phyloP scores from a whole-genome alignment of 2,113 vertebrate genomes.

The Baryphthengus martii region DNA sequence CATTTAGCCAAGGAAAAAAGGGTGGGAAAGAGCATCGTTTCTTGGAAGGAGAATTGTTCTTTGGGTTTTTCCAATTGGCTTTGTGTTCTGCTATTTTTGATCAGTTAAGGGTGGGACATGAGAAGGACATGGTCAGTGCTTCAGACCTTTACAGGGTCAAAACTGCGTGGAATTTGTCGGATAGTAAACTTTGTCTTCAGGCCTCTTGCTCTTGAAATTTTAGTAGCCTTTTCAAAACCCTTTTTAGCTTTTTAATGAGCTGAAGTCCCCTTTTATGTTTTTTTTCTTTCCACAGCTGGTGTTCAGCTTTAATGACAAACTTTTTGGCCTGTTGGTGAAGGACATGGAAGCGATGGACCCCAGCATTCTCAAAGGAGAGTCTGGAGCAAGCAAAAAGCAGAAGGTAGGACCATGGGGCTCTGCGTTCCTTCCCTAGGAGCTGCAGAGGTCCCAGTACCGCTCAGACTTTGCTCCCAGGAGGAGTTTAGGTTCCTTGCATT shows the following conservation, averaged over 20 bases:
- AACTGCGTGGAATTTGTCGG: neutral
- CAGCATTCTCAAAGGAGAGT: constrained; percentile 87
- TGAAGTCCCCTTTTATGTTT: neutral
- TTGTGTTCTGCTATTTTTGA: neutral
- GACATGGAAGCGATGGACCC: constrained; percentile 95
- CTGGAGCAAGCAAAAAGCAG: constrained; percentile 77
- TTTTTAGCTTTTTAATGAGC: neutral
- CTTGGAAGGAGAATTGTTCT: neutral
- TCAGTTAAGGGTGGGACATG: neutral
- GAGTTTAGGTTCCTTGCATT: neutral
- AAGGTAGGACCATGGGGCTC: constrained; percentile 77
- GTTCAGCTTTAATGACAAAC: constrained; percentile 90
- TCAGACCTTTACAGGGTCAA: neutral
- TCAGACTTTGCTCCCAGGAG: neutral
- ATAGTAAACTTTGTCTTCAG: neutral
- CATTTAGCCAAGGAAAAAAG: neutral
- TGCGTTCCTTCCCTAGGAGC: fast-evolving
- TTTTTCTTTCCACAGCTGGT: constrained; percentile 78
- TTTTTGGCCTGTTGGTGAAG: constrained; percentile 88
- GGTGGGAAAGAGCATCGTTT: neutral
- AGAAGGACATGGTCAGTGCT: neutral
- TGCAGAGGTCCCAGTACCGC: neutral
- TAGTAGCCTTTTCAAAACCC: neutral
- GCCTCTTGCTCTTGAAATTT: neutral
- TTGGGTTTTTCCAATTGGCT: neutral